These are phyloP conservation scores for Pachyramphus minor DNA, from an alignment of 2,113 vertebrate genomes.

Conservation along the genomic window DNA sequence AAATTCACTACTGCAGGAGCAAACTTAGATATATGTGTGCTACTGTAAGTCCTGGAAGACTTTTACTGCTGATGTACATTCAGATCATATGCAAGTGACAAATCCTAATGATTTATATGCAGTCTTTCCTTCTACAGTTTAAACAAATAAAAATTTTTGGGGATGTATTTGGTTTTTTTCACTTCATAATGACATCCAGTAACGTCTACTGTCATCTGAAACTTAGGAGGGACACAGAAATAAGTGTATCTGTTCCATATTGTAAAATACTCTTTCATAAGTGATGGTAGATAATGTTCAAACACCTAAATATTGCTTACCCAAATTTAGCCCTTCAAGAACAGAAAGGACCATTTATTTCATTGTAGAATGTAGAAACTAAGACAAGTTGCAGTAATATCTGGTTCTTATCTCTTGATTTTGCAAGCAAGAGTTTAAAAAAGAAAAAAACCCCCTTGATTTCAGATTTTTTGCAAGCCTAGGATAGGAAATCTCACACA, in stretches of 20 bases:
- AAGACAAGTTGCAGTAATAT: neutral
- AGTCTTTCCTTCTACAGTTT: neutral
- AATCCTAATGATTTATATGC: neutral
- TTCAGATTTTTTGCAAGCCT: neutral
- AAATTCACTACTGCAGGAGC: neutral
- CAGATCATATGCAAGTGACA: neutral
- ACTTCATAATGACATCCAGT: neutral
- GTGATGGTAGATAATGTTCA: neutral
- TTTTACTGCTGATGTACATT: neutral
- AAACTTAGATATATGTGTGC: neutral
- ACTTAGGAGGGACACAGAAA: neutral
- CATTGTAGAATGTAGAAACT: neutral
- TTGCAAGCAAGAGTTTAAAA: neutral
- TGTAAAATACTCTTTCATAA: neutral
- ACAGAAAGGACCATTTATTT: neutral
- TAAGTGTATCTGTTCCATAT: neutral
- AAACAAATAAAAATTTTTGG: neutral
- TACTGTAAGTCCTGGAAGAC: neutral
- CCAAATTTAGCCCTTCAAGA: neutral
- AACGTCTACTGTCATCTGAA: neutral
- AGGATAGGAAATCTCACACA: neutral
- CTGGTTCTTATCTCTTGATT: neutral
- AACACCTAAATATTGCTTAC: neutral
- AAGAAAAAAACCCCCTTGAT: rapidly evolving
- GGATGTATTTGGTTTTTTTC: neutral